Conservation (phyloP, 1,140 invertebrate genomes). For the Drosophila auraria region DNA sequence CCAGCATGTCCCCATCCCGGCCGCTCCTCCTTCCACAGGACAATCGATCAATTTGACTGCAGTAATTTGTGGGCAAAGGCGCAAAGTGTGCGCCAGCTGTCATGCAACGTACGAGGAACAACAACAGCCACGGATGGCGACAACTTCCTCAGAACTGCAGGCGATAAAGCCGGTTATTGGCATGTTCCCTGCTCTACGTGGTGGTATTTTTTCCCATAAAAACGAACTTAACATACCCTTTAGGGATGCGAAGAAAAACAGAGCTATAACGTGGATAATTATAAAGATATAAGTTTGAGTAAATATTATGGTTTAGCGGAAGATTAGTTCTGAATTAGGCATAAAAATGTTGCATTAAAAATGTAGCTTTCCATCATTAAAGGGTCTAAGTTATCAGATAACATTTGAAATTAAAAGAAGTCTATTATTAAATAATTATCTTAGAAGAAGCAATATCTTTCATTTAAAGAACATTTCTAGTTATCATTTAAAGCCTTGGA, state of each 20-base stretch:
- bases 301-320: neutral
- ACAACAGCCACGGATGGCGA: slow-evolving; percentile 37
- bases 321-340: neutral
- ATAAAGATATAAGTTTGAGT: neutral
- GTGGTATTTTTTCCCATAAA: neutral
- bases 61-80: slow-evolving; percentile 80
- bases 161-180: slow-evolving; percentile 36
- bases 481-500: too few relatives aligned
- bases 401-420: too few relatives aligned
- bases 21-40: slow-evolving; percentile 53
- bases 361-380: neutral
- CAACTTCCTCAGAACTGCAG: slow-evolving; percentile 44
- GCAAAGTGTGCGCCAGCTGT: slow-evolving; percentile 75
- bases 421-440: too few relatives aligned
- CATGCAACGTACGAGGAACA: slow-evolving; percentile 51
- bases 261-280: neutral
- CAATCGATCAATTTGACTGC: slow-evolving; percentile 82
- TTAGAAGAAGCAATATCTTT: too few relatives aligned
- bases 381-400: neutral
- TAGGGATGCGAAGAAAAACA: neutral
- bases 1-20: slow-evolving; percentile 21
- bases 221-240: slow-evolving; percentile 21
- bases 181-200: slow-evolving; percentile 1
- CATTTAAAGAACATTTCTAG: too few relatives aligned
- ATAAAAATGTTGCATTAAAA: neutral